Evolutionary conservation across 2,888 invertebrate species (phyloP), one percentile per base, ranked within the genome.

Genomic region (Malthinus flaveolus): DNA sequence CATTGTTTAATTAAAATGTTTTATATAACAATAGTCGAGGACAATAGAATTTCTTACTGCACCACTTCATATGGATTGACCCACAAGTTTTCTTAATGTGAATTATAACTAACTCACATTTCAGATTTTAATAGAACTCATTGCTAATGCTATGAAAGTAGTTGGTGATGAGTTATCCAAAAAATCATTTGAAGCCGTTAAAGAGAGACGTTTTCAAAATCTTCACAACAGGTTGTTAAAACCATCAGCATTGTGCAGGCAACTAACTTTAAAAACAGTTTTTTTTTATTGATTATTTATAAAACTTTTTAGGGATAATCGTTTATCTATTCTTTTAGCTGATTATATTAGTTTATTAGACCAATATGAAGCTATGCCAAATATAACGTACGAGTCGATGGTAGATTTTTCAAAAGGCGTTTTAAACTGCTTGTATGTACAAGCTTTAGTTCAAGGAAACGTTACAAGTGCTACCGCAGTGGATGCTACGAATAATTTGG

Each of bases 401-500:
- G 73, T 82, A 54, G 72, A 80, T 0, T 92, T 90, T 75, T 81
- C 84, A 1, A 71, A 80, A 0, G 73, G 81, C 1, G 84, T 88
- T 59, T 83, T 87, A 2, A 78, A 83, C 34, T 81, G 84, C 49
- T 73, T 92, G 56, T 90, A 87, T 70, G 77, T 92, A 31, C 88
- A 92, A 80, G 84, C 85, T 4, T 78, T 94, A 44, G 84, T 93
- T 48, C 92, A 93, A 77, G 95, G 95, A 9, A 95, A 95, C 77
- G 78, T 93, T 13, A 82, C 81, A 1, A 82, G 85, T 79, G 78
- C 85, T 46, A 79, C 84, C 8, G 89, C 88, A 0, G 76, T 86
- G 13, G 77, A 79, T 48, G 84, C 88, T 53, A 82, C 86, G 49
- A 81, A 81, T 7, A 13, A 36, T 10, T 51, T 88, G 23, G 72